These are phyloP conservation scores for Astyanax mexicanus DNA, from an alignment of 2,797 vertebrate genomes.

Conservation along the genomic window DNA sequence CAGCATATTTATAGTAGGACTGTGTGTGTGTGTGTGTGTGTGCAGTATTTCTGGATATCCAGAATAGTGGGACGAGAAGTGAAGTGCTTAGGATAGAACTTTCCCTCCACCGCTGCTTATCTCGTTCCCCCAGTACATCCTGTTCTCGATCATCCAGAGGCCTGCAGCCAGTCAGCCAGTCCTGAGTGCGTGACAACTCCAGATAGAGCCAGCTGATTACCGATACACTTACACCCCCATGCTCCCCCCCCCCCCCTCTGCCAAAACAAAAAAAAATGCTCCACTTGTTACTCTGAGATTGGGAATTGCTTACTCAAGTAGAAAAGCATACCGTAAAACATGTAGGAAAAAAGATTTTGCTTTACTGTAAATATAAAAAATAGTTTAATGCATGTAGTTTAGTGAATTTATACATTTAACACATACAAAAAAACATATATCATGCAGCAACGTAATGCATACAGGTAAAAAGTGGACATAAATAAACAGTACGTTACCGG, in stretches of 20 bases:
- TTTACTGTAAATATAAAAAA: neutral
- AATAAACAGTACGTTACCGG: no score
- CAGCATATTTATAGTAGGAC: constrained; percentile 3
- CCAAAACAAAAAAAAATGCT: constrained; percentile 36
- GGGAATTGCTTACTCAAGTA: neutral
- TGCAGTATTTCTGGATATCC: constrained; percentile 42
- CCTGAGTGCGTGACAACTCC: constrained; percentile 68
- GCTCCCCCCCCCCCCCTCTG: neutral
- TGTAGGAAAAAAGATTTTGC: neutral
- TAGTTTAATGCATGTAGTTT: no score
- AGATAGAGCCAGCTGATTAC: constrained; percentile 66
- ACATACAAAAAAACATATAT: neutral
- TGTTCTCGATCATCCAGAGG: constrained; percentile 66
- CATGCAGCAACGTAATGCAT: no score
- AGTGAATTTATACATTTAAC: neutral
- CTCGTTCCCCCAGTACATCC: constrained; percentile 73
- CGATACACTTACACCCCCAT: constrained; percentile 52
- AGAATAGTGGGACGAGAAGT: constrained; percentile 70
- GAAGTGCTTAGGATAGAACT: constrained; percentile 66
- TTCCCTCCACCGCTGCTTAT: constrained; percentile 61
- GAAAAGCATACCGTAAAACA: neutral
- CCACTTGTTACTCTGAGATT: neutral
- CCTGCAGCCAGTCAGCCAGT: constrained; percentile 61
- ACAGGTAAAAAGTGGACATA: no score
- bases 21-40: constrained; percentile 10